phyloP scores from a whole-genome alignment of 2,113 vertebrate genomes.

The Monarcha castaneiventris region DNA sequence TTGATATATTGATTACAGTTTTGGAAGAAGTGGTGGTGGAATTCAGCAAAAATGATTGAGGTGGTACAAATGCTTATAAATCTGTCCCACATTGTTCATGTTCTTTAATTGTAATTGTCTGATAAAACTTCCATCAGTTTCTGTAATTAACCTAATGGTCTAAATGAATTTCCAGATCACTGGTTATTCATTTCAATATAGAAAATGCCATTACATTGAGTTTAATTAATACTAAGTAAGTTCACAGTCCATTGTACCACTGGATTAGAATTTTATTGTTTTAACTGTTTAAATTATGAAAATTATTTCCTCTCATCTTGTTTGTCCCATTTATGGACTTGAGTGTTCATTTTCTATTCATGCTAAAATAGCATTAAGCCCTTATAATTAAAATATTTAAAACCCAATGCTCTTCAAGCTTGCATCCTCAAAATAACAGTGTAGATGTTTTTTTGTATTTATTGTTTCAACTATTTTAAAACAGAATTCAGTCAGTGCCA shows the following conservation, averaged over 20 bases:
- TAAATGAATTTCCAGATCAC: constrained; percentile 77
- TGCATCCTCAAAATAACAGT: constrained; percentile 11
- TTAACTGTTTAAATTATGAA: constrained; percentile 41
- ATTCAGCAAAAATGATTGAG: constrained; percentile 66
- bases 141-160: constrained; percentile 78
- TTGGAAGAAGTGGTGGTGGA: constrained; percentile 30
- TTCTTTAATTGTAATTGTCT: constrained; percentile 71
- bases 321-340: background rate
- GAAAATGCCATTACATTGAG: constrained; percentile 55
- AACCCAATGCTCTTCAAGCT: background rate
- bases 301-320: background rate
- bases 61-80: constrained; percentile 68
- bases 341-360: background rate
- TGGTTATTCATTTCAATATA: constrained; percentile 65
- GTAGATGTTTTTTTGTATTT: background rate
- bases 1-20: constrained; percentile 63
- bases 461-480: constrained; percentile 9
- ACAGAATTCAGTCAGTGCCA: constrained; percentile 3
- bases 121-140: constrained; percentile 73
- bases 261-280: constrained; percentile 19
- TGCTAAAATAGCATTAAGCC: background rate
- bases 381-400: background rate
- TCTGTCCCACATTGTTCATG: constrained; percentile 56
- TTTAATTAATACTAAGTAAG: constrained; percentile 65
- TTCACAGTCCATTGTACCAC: constrained; percentile 15